A percentile compares a stretch with the other conserved stretches of the same genome.
phyloP scores from a whole-genome alignment of 1,140 invertebrate genomes.

The Polypedilum vanderplanki region DNA sequence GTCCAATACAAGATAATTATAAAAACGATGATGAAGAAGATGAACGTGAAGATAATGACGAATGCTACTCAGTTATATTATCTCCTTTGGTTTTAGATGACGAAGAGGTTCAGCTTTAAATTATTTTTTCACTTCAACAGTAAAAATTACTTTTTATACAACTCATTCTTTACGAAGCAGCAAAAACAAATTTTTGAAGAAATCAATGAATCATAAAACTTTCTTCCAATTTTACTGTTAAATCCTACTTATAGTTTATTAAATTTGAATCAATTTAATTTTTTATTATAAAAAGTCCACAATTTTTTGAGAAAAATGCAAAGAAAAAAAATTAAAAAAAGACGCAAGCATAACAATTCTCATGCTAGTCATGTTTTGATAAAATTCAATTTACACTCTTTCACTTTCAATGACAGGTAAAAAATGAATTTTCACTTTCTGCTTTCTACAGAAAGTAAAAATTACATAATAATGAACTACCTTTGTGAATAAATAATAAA shows the following conservation, averaged over 20 bases:
- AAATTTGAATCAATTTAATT: neutral
- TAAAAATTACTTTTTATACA: neutral
- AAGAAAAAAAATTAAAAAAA: neutral
- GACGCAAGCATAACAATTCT: neutral
- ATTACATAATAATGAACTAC: too few relatives aligned
- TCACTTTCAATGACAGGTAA: too few relatives aligned
- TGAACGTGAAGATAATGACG: neutral
- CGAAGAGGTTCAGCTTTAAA: conserved; percentile 15
- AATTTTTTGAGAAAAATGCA: neutral
- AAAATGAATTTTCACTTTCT: too few relatives aligned
- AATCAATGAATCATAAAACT: neutral
- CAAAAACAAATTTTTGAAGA: neutral
- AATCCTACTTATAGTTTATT: neutral
- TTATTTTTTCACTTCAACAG: neutral
- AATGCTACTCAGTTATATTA: conserved; percentile 10
- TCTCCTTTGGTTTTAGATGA: neutral
- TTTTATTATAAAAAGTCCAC: neutral
- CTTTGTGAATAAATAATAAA: too few relatives aligned
- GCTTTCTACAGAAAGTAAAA: too few relatives aligned
- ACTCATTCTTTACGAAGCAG: neutral
- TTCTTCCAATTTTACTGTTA: neutral
- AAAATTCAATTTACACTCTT: neutral
- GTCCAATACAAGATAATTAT: neutral
- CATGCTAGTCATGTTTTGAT: conserved; percentile 1
- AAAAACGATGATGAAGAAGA: neutral